Evolutionary conservation across 1,140 invertebrate genomes (phyloP).

Genomic region (Lethocerus indicus): DNA sequence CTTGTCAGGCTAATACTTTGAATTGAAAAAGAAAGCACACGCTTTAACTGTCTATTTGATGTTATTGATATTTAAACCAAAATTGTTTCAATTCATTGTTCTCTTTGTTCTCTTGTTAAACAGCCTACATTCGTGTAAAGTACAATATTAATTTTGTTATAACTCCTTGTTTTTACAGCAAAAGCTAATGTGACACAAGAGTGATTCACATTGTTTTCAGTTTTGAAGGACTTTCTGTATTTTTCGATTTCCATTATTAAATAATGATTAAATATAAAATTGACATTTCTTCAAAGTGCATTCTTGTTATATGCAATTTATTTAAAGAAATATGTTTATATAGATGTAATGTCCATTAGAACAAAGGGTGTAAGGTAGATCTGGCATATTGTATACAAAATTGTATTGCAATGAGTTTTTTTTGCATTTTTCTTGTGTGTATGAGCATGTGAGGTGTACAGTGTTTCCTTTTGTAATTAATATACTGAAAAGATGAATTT

Average conservation of each 20-base stretch:
- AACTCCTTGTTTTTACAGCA: no score
- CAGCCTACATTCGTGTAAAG: not conserved
- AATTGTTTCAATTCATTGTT: conserved; percentile 7
- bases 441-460: no score
- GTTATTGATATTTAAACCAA: not conserved
- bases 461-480: no score
- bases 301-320: not conserved
- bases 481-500: no score
- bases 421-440: no score
- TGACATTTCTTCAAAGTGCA: not conserved
- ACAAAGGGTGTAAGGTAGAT: not conserved
- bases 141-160: not conserved
- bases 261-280: no score
- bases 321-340: not conserved
- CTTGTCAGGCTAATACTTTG: not conserved
- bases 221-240: no score
- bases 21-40: not conserved
- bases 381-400: no score
- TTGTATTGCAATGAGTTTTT: no score
- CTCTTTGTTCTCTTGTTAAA: conserved; percentile 1
- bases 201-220: no score
- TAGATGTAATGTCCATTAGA: not conserved
- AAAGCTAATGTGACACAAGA: no score
- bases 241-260: no score
- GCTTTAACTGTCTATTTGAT: not conserved